Evolutionary conservation across 2,113 vertebrate species (phyloP), one percentile per base, ranked within the genome.

Genomic region (Suricata suricatta): DNA sequence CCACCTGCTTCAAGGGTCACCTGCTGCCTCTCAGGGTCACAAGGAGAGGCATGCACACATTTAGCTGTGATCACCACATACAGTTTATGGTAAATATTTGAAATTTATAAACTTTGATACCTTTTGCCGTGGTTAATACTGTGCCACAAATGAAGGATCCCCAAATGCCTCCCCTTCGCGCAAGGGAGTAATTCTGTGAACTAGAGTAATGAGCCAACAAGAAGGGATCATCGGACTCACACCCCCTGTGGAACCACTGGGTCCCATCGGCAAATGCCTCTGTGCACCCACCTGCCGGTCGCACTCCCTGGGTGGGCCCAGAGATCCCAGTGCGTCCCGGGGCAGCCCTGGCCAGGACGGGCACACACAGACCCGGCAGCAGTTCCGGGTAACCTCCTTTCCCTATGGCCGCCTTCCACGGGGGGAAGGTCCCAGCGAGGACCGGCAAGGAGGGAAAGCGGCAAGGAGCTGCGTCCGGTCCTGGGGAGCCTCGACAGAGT

Each of bases 311-410:
- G 2, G 29, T 0, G 77, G 77, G 16, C 33, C 7, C 27, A 11
- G 25, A 11, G 72, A 31, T 2, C 72, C 2, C 21, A 7, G 52
- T 1, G 35, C 2, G 14, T n/a, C 33, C 27, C 89, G 17, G 69
- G 5, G 14, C 23, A 23, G 69, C 16, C 3, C 10, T 41, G 15
- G 33, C 5, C 25, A 2, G 38, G 11, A 5, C 12, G 0, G 21
- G 44, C 57, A 12, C 8, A 3, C 31, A 54, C 47, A 33, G 74
- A 80, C 29, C 63, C 0, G 4, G 5, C 17, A 12, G 72, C 82
- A 1, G 66, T 11, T 13, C 66, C 6, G 23, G 7, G 74, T 17
- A n/a, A 10, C 63, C 6, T 13, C 17, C 92, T 27, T 15, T 29
- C 5, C 47, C n/a, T 1, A 4, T 35, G 3, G 21, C 54, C 19